Percentiles rank a stretch among this genome's conserved stretches.
Evolutionary conservation across 2,797 vertebrate species (phyloP).

Genomic region (Pseudotriccus pelzelni): DNA sequence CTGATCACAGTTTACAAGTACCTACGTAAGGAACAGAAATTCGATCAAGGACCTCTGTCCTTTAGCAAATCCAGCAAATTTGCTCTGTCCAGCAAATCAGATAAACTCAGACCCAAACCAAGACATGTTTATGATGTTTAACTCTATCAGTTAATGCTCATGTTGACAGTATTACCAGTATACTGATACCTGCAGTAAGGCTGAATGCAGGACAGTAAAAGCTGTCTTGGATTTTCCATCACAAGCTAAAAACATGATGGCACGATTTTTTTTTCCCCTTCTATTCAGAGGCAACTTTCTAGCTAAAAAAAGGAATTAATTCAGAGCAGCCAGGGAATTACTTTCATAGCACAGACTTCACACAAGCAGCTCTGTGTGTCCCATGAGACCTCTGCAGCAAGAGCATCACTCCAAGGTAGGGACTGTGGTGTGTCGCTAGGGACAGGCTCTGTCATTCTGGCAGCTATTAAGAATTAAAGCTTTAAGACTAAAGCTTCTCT

Average conservation of each 20-base stretch:
- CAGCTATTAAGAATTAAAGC: neutral
- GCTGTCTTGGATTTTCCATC: neutral
- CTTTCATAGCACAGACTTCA: neutral
- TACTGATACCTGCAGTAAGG: neutral
- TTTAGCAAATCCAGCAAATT: neutral
- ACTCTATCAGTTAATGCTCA: neutral
- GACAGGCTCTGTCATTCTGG: neutral
- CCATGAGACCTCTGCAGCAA: neutral
- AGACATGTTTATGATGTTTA: neutral
- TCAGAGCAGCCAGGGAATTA: neutral
- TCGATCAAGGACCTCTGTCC: neutral
- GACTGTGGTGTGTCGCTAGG: fast-evolving
- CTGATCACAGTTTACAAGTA: slow-evolving; percentile 44
- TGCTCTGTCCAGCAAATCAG: neutral
- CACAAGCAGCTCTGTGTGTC: neutral
- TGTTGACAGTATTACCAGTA: neutral
- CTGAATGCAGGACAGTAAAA: neutral
- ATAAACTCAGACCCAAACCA: neutral
- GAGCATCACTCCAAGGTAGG: neutral
- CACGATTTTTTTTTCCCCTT: neutral
- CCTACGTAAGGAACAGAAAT: slow-evolving; percentile 13
- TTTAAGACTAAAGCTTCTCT: neutral
- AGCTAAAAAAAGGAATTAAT: neutral
- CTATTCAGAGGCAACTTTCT: neutral
- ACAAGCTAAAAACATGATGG: neutral